Evolutionary conservation across 2,888 invertebrate species (phyloP), one percentile per base, ranked within the genome.

Genomic region (Lottia scabra): DNA sequence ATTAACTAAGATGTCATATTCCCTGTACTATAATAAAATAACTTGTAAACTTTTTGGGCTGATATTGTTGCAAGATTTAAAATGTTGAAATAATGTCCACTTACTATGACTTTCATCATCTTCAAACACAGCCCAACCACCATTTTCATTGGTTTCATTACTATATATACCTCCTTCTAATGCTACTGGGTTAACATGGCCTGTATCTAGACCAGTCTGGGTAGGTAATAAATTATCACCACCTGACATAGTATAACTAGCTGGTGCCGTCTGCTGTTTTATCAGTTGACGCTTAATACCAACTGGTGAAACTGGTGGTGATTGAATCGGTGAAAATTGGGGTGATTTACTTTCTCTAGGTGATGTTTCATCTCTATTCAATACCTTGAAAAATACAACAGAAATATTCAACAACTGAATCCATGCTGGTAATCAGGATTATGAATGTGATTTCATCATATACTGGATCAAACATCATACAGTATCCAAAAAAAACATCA

Each of bases 61-160:
- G n/a, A n/a, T n/a, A n/a, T n/a, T n/a, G n/a, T n/a, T n/a, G n/a
- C n/a, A n/a, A n/a, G n/a, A n/a, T 12, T 26, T n/a, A 43, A 2
- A 62, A 10, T 10, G 6, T 62, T 62, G 26, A 38, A 65, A 65
- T 12, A 30, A 4, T 27, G 64, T 23, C 2, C 15, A 71, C 75
- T 77, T 73, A 85, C 84, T 80, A 73, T 85, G 84, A 74, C 76
- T 81, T 70, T 86, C 86, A 27, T 87, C 86, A 69, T 87, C 86
- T 45, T 86, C 86, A 81, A 87, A 87, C 65, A 84, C 84, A 8
- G 87, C 84, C 87, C 87, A 87, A 44, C 83, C 83, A 38, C 75
- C 79, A 64, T 80, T 81, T 69, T 83, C 80, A 66, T 77, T 75
- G 46, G 74, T 78, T 65, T 73, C 71, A 68, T 76, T 74, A 45